Evolutionary conservation across 2,888 invertebrate species (phyloP).

Genomic region (Eutolmus rufibarbis): DNA sequence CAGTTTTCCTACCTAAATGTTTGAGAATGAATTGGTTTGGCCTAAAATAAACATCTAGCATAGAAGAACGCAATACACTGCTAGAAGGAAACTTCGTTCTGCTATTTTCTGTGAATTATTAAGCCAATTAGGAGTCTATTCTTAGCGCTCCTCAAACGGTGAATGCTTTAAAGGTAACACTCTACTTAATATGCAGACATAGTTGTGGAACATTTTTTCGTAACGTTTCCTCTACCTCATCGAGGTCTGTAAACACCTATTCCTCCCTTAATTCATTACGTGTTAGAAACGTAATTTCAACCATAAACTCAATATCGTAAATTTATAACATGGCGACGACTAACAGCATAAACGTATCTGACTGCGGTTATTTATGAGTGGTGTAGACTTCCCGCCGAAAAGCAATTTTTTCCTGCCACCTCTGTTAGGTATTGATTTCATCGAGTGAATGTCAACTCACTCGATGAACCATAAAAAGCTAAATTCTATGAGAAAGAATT

Average conservation of each 20-base stretch:
- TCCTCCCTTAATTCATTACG: neutral
- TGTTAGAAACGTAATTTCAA: neutral
- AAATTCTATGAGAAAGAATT: neutral
- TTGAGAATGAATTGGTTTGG: neutral
- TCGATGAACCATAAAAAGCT: neutral
- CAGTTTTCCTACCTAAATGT: neutral
- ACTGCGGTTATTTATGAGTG: neutral
- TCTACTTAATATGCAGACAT: neutral
- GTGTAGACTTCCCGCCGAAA: neutral
- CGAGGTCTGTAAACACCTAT: neutral
- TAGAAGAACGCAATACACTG: neutral
- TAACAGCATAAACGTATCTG: neutral
- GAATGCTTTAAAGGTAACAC: neutral
- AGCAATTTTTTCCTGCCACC: neutral
- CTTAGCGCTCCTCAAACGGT: neutral
- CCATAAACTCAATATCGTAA: neutral
- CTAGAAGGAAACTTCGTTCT: neutral
- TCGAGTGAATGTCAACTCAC: neutral
- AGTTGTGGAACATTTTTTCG: neutral
- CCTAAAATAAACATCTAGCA: neutral
- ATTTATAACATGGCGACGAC: neutral
- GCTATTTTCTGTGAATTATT: neutral
- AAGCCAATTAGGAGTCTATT: slow-evolving; percentile 1
- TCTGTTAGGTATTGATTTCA: neutral
- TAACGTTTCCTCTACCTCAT: neutral